A percentile compares a stretch with the other conserved stretches of the same genome.
Conservation (phyloP, 1,140 invertebrate genomes). For the Elysia chlorotica region DNA sequence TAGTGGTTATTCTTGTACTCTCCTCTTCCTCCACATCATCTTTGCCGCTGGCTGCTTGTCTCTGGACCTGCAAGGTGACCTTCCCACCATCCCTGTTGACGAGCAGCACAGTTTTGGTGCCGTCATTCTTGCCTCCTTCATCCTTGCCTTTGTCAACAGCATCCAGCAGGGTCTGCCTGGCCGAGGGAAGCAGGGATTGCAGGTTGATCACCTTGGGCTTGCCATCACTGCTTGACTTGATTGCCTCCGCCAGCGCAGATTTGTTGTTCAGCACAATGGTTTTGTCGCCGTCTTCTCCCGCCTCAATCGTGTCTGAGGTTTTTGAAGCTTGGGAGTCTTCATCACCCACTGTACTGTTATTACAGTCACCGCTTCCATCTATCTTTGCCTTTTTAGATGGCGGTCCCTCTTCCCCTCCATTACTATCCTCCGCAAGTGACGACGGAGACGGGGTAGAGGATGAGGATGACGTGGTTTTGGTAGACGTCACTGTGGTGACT, state of each 20-base stretch:
- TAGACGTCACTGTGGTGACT: slow-evolving; percentile 29
- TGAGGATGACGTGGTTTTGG: too few relatives aligned
- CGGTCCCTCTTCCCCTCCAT: too few relatives aligned
- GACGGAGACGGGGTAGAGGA: slow-evolving; percentile 17
- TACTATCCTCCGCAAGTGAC: too few relatives aligned
- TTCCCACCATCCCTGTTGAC: slow-evolving; percentile 52
- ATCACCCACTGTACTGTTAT: too few relatives aligned
- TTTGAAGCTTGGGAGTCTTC: too few relatives aligned
- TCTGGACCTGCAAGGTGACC: slow-evolving; percentile 48
- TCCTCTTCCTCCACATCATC: too few relatives aligned
- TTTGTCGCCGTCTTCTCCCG: background rate
- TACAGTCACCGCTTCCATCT: slow-evolving; percentile 25
- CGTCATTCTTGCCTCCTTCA: background rate
- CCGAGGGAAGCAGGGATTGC: slow-evolving; percentile 35
- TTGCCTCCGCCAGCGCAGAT: slow-evolving; percentile 12
- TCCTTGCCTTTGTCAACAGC: slow-evolving; percentile 28
- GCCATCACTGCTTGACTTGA: slow-evolving; percentile 11
- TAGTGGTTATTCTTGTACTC: too few relatives aligned
- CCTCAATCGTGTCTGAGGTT: background rate
- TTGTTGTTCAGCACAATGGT: background rate
- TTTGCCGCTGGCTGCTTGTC: slow-evolving; percentile 35
- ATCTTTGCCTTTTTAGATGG: slow-evolving; percentile 4
- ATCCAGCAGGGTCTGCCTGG: slow-evolving; percentile 38
- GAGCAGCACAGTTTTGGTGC: slow-evolving; percentile 47
- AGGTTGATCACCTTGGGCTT: slow-evolving; percentile 29